Conservation (phyloP, 2,113 vertebrate genomes). For the Perognathus longimembris region DNA sequence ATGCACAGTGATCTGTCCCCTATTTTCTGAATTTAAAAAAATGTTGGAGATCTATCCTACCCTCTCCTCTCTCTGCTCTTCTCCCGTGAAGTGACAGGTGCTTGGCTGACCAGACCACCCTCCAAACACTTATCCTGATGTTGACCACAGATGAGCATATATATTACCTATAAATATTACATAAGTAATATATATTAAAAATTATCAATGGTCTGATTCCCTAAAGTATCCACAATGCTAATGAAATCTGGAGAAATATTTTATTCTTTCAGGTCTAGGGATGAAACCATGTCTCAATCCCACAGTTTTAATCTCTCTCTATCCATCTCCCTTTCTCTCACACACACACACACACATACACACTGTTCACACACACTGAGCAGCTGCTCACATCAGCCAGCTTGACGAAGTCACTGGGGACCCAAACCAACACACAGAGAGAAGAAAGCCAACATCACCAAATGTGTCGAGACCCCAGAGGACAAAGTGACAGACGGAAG, state of each 20-base stretch:
- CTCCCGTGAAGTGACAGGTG: background rate
- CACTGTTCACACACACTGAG: background rate
- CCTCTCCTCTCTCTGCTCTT: background rate
- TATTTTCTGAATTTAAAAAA: too few species aligned
- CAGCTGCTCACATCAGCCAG: accelerated
- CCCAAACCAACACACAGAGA: background rate
- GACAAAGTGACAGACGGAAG: background rate
- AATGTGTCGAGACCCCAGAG: background rate
- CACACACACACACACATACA: background rate
- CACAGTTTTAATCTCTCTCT: background rate
- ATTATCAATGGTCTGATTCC: background rate
- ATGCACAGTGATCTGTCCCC: background rate
- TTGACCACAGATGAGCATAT: background rate
- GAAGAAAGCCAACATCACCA: background rate
- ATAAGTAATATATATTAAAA: too few species aligned
- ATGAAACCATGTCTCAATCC: background rate
- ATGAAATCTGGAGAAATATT: background rate
- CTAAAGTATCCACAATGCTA: background rate
- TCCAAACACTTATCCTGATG: background rate
- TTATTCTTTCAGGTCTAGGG: conserved; percentile 3
- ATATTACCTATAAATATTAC: background rate
- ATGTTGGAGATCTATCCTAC: too few species aligned
- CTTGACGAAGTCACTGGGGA: background rate
- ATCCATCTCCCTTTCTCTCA: background rate
- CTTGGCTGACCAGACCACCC: background rate